These are phyloP conservation scores for Drosophila kanekoi DNA, from an alignment of 2,888 invertebrate genomes.

Conservation along the genomic window DNA sequence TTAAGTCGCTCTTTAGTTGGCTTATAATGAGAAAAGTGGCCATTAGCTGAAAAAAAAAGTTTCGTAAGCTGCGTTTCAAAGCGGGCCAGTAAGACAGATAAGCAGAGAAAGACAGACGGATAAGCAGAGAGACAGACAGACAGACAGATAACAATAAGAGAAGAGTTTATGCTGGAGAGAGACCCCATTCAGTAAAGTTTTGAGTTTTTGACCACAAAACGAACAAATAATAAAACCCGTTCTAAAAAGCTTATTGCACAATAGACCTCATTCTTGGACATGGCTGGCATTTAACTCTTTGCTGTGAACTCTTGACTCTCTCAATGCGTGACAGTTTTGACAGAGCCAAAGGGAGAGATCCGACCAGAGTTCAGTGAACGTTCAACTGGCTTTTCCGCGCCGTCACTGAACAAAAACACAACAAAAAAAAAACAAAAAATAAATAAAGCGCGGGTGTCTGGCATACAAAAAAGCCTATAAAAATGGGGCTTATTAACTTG, in stretches of 20 bases:
- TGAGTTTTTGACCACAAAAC: conserved; percentile 30
- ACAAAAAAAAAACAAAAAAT: conserved; percentile 1
- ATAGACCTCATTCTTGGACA: conserved; percentile 68
- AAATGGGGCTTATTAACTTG: background rate
- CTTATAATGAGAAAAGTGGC: conserved; percentile 75
- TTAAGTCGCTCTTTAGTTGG: conserved; percentile 63
- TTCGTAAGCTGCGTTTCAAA: conserved; percentile 64
- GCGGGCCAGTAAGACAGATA: conserved; percentile 29
- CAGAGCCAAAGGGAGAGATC: conserved; percentile 51
- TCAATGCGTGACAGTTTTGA: conserved; percentile 68
- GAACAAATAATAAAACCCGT: conserved; percentile 47
- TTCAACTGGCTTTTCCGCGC: conserved; percentile 40
- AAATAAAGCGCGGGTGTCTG: conserved; percentile 53
- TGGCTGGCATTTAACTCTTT: conserved; percentile 64
- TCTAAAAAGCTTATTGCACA: conserved; percentile 68
- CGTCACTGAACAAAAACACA: conserved; percentile 15
- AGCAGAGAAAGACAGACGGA: conserved; percentile 11
- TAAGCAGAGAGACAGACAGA: conserved; percentile 16
- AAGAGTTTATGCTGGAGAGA: conserved; percentile 43
- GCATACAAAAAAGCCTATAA: conserved; percentile 34
- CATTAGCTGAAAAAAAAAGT: conserved; percentile 64
- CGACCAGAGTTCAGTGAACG: conserved; percentile 66
- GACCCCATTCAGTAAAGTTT: conserved; percentile 34
- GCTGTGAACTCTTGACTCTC: conserved; percentile 54
- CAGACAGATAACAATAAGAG: conserved; percentile 35